Conservation (phyloP, 1,140 invertebrate genomes). For the Triops longicaudatus region DNA sequence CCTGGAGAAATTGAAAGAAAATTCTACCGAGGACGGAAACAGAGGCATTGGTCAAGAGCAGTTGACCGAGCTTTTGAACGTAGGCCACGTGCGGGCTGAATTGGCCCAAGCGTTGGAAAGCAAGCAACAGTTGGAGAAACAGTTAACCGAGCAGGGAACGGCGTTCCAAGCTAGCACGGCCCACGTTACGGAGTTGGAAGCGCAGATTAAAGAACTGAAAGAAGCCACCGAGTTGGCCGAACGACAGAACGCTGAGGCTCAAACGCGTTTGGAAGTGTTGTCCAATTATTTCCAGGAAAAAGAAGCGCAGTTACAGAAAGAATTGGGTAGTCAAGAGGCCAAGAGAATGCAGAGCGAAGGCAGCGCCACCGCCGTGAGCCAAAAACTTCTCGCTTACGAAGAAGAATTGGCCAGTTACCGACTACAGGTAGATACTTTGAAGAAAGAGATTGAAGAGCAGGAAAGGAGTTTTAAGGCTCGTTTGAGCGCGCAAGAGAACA, state of each 20-base stretch:
- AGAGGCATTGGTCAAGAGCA: neutral
- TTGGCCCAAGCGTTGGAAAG: slow-evolving; percentile 29
- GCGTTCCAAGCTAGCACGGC: neutral
- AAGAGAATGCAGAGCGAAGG: slow-evolving; percentile 73
- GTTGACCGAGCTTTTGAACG: slow-evolving; percentile 29
- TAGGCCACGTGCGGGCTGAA: slow-evolving; percentile 30
- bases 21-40: neutral
- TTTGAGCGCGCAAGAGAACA: slow-evolving; percentile 61
- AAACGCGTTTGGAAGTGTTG: slow-evolving; percentile 71
- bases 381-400: slow-evolving; percentile 64
- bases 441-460: slow-evolving; percentile 67
- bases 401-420: slow-evolving; percentile 50
- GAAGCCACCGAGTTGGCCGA: slow-evolving; percentile 65
- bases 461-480: slow-evolving; percentile 65
- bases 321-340: slow-evolving; percentile 68
- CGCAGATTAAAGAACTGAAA: slow-evolving; percentile 51
- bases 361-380: slow-evolving; percentile 64
- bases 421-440: slow-evolving; percentile 57
- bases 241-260: slow-evolving; percentile 50
- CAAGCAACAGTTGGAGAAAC: slow-evolving; percentile 30
- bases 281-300: slow-evolving; percentile 81
- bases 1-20: neutral
- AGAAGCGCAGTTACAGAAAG: slow-evolving; percentile 74
- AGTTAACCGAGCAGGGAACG: slow-evolving; percentile 29
- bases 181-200: slow-evolving; percentile 39